Evolutionary conservation across 2,888 invertebrate species (phyloP).

Genomic region (Sphaerophoria taeniata): DNA sequence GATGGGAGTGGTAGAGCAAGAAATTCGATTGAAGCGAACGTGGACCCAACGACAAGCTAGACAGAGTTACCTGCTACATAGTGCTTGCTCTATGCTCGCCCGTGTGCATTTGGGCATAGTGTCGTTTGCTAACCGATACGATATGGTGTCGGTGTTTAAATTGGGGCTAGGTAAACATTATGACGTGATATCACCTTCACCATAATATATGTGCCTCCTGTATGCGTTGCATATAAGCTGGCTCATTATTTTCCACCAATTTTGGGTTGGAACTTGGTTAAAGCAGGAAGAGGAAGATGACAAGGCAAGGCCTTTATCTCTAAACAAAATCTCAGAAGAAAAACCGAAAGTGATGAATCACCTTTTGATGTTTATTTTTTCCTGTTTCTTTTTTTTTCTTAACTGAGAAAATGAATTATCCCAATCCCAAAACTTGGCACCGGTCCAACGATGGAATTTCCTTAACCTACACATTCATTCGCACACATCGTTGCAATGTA

Average conservation of each 20-base stretch:
- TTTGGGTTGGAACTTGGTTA: neutral
- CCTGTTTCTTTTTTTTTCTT: neutral
- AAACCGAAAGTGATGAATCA: constrained; percentile 72
- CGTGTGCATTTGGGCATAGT: constrained; percentile 65
- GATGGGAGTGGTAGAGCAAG: constrained; percentile 15
- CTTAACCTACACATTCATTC: neutral
- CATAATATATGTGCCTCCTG: constrained; percentile 1
- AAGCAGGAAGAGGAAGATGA: neutral
- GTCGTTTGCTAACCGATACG: constrained; percentile 59
- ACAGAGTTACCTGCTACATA: constrained; percentile 3
- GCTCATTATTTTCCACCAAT: constrained; percentile 56
- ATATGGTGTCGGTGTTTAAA: constrained; percentile 63
- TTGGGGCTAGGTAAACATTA: constrained; percentile 63
- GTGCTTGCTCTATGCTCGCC: no score
- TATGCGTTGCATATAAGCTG: constrained; percentile 42
- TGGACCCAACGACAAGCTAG: neutral
- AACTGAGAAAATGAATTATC: constrained; percentile 1
- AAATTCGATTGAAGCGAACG: constrained; percentile 43
- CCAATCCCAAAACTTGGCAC: constrained; percentile 42
- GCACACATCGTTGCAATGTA: constrained; percentile 1
- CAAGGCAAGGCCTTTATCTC: constrained; percentile 3
- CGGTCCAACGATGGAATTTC: constrained; percentile 43
- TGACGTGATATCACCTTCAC: constrained; percentile 15
- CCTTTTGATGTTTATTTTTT: constrained; percentile 27
- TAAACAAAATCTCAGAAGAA: neutral